These are phyloP conservation scores for Antennarius striatus DNA, from an alignment of 2,113 vertebrate genomes.

Conservation along the genomic window DNA sequence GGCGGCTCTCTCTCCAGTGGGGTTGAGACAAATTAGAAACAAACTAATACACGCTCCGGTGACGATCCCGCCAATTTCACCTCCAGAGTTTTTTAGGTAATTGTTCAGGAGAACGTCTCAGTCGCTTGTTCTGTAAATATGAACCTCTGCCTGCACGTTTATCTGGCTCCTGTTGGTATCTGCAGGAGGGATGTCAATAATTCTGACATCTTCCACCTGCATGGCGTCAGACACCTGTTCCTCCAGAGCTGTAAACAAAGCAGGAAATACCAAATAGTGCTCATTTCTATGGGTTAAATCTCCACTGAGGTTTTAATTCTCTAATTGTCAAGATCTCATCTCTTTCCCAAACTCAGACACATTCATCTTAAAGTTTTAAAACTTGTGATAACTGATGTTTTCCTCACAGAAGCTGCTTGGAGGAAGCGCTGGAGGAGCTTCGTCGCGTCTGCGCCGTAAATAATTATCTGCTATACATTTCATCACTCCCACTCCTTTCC, in stretches of 20 bases:
- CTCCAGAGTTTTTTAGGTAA: neutral
- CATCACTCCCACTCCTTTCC: constrained; percentile 73
- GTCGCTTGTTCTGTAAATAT: constrained; percentile 28
- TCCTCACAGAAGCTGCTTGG: constrained; percentile 32
- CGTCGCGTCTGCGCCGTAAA: constrained; percentile 57
- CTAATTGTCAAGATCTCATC: neutral
- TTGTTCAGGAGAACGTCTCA: neutral
- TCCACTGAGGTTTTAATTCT: neutral
- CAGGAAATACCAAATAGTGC: neutral
- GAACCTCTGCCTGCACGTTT: constrained; percentile 7
- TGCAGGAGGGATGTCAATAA: constrained; percentile 5
- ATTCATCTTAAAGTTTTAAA: constrained; percentile 19
- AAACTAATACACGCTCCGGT: neutral
- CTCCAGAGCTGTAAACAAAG: constrained; percentile 4
- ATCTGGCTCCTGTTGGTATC: constrained; percentile 5
- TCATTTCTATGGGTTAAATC: neutral
- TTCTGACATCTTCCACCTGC: constrained; percentile 23
- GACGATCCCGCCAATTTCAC: constrained; percentile 1
- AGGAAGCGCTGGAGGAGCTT: constrained; percentile 59
- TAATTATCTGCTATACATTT: constrained; percentile 77
- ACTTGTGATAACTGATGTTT: constrained; percentile 36
- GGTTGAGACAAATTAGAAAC: neutral
- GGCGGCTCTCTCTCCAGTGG: neutral
- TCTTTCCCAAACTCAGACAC: neutral
- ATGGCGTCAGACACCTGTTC: constrained; percentile 9